phyloP scores from a whole-genome alignment of 1,140 invertebrate species.

The Aleiodes sp. region DNA sequence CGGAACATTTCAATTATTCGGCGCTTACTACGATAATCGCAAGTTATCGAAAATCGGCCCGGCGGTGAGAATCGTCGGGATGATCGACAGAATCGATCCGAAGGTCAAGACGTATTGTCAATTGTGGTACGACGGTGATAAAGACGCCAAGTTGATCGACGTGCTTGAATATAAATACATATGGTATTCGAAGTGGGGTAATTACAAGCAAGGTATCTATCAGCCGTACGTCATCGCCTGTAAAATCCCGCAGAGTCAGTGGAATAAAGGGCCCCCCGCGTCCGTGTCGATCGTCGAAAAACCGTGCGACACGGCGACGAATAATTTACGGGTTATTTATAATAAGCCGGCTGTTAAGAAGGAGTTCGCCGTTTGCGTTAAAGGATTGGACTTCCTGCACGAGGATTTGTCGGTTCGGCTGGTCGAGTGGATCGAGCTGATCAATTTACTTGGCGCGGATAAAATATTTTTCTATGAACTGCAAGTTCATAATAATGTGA shows the following conservation, averaged over 20 bases:
- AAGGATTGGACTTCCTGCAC: slow-evolving; percentile 90
- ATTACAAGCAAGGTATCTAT: slow-evolving; percentile 90
- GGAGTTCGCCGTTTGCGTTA: slow-evolving; percentile 94
- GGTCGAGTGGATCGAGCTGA: slow-evolving; percentile 94
- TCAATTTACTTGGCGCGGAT: slow-evolving; percentile 87
- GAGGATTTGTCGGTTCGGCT: slow-evolving; percentile 89
- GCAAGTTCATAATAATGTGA: slow-evolving; percentile 89
- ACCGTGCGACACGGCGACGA: slow-evolving; percentile 84
- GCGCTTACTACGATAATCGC: slow-evolving; percentile 87
- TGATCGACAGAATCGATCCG: slow-evolving; percentile 90
- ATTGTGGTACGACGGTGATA: slow-evolving; percentile 88
- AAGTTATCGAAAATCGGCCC: slow-evolving; percentile 80
- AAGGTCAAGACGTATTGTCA: slow-evolving; percentile 85
- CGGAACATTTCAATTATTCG: slow-evolving; percentile 88
- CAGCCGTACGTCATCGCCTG: slow-evolving; percentile 92
- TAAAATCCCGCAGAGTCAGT: slow-evolving; percentile 80
- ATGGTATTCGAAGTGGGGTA: slow-evolving; percentile 94
- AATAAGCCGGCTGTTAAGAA: slow-evolving; percentile 78
- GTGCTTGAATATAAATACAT: slow-evolving; percentile 92
- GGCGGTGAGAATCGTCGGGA: slow-evolving; percentile 85
- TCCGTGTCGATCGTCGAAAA: slow-evolving; percentile 89
- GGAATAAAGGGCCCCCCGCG: slow-evolving; percentile 75
- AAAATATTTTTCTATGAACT: slow-evolving; percentile 92
- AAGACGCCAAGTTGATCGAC: slow-evolving; percentile 80
- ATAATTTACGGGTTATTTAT: slow-evolving; percentile 88